Evolutionary conservation across 2,797 vertebrate genomes (phyloP), one percentile per base, ranked within the genome.

Genomic region (Gallirallus australis): DNA sequence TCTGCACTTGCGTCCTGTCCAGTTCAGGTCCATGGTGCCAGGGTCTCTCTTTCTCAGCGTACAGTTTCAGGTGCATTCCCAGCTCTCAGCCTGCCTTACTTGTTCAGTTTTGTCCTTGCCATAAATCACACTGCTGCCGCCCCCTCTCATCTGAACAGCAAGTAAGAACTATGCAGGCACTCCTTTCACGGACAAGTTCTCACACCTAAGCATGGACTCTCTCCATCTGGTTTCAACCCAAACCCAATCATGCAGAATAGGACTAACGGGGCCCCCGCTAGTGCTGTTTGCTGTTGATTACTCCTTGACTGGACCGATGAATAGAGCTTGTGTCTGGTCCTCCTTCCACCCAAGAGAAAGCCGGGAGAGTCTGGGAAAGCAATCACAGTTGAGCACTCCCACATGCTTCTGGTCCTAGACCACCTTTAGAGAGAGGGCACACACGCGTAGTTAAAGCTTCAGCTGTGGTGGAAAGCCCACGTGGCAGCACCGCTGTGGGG

Each of bases 151-250:
- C 81, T 35, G 39, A 94, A 76, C 63, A 82, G 73, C 86, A 69
- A 91, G 72, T 57, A 70, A 76, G 42, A 82, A 73, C 78, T 39
- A 70, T 0, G 2, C 71, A 85, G 73, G 68, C 87, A 70, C 89
- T 92, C 87, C 56, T 87, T 94, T 91, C 85, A 54, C 0, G 0
- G 73, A 47, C 82, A 83, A 86, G 71, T 91, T 95, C 79, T 90
- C 80, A 94, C 90, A 81, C 48, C 85, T 90, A 57, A 81, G 33
- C 85, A 80, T 18, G 54, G 72, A 77, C 31, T 87, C 25, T 47
- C 60, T 93, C 87, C 87, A 90, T 59, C 80, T 91, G 90, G 61
- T 94, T 94, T 54, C 82, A 90, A 54, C 87, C 86, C 90, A 91
- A 83, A 50, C n/a, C 39, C 3, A 0, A 65, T 35, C 73, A 63